Evolutionary conservation across 2,888 invertebrate species (phyloP), one percentile per base, ranked within the genome.

Genomic region (Norana najaformis): DNA sequence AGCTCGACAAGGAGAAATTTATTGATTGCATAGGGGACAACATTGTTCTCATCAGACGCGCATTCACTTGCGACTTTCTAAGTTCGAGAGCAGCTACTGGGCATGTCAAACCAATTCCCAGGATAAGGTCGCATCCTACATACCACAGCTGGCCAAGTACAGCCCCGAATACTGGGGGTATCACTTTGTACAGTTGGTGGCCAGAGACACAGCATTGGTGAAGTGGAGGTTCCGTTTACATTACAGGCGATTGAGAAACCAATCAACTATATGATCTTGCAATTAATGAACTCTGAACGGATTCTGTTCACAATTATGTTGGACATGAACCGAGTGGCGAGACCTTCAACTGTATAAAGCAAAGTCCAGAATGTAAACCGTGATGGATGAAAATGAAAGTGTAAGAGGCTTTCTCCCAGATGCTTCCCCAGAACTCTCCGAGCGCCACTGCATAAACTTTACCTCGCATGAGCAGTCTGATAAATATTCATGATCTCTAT

Each of bases 251-350:
- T 93, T 91, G 95, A 95, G 91, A 99, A 99, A 95, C 98, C 99
- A 0, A 95, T 99, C 93, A 98, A 97, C 91, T 99, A 99, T n/a
- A n/a, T 95, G 98, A 97, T 5, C 97, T 99, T 95, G 98, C 98
- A 83, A 96, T 98, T 91, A 97, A 98, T 94, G 97, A 98, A 93
- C 95, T 98, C 90, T 97, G 98, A 2, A 97, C 97, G 89, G 97
- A 98, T 93, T 96, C 97, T 53, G 98, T 98, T 34, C 99, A 99
- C 95, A 96, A 97, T 93, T 99, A 97, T 94, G 97, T 99, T 92
- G 99, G 99, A 91, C 98, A 98, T 92, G 99, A 99, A 96, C 99
- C 99, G 18, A 98, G 98, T 94, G 99, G 99, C 6, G 96, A 98
- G 91, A 97, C 98, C 95, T 99, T 99, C 95, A 99, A 99, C 95